A percentile compares a stretch with the other conserved stretches of the same genome.
Evolutionary conservation across 1,140 invertebrate species (phyloP).

Genomic region (Plectus sambesii): DNA sequence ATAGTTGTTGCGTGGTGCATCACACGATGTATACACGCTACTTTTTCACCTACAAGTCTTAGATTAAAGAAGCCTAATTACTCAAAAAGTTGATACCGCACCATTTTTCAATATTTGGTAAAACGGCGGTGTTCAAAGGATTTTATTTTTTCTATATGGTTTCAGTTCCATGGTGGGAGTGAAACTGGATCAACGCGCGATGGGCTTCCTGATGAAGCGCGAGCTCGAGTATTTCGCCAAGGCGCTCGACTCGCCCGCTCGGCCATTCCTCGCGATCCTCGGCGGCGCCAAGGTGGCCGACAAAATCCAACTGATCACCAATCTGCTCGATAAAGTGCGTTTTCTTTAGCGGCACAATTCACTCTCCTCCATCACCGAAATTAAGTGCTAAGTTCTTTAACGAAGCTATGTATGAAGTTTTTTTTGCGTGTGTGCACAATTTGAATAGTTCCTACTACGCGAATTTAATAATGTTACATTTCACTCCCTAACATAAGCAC

Average conservation of each 20-base stretch:
- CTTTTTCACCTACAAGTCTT: too few species aligned
- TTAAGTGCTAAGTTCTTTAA: slow-evolving; percentile 88
- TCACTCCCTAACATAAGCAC: too few species aligned
- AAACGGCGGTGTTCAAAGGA: too few species aligned
- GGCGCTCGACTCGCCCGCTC: slow-evolving; percentile 84
- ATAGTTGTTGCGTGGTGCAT: too few species aligned
- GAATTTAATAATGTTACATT: too few species aligned
- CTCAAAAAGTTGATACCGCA: too few species aligned
- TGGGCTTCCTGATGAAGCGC: slow-evolving; percentile 92
- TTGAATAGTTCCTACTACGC: too few species aligned
- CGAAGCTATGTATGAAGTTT: slow-evolving; percentile 70
- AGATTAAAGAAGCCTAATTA: too few species aligned
- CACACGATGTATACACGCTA: too few species aligned
- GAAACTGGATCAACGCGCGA: slow-evolving; percentile 71
- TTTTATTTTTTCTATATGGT: too few species aligned
- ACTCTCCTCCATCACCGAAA: slow-evolving; percentile 60
- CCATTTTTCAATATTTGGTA: too few species aligned
- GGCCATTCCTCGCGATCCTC: slow-evolving; percentile 90
- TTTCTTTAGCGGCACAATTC: slow-evolving; percentile 34
- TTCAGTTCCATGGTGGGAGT: slow-evolving; percentile 59
- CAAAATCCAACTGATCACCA: slow-evolving; percentile 97
- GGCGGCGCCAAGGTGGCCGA: slow-evolving; percentile 98
- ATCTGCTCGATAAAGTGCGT: slow-evolving; percentile 73
- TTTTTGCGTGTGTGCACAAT: too few species aligned
- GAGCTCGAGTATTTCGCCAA: slow-evolving; percentile 96